A percentile compares a stretch with the other conserved stretches of the same genome.
Evolutionary conservation across 2,113 vertebrate species (phyloP).

Genomic region (Orthonyx spaldingii): DNA sequence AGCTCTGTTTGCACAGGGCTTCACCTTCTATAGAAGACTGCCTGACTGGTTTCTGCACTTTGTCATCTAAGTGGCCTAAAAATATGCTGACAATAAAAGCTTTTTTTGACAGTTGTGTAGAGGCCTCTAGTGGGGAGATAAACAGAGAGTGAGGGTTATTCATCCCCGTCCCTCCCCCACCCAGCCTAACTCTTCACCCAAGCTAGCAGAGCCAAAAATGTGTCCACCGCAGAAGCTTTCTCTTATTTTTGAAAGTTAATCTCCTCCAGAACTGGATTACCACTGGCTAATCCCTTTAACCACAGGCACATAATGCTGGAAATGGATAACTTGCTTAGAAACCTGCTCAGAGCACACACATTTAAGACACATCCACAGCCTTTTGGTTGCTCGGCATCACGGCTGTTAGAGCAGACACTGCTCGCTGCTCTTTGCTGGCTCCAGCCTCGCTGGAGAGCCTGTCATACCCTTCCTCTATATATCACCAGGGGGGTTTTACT

Average conservation of each 20-base stretch:
- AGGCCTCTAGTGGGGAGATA: slow-evolving; percentile 41
- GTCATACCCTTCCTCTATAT: not conserved
- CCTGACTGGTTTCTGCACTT: slow-evolving; percentile 45
- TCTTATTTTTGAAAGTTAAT: slow-evolving; percentile 29
- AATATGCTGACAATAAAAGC: slow-evolving; percentile 58
- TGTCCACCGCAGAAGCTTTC: slow-evolving; percentile 1
- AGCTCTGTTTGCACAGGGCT: not conserved
- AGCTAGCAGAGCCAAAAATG: slow-evolving; percentile 23
- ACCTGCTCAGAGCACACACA: not conserved
- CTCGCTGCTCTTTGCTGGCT: not conserved
- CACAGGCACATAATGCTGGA: slow-evolving; percentile 8
- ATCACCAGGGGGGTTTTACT: not conserved
- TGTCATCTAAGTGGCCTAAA: slow-evolving; percentile 35
- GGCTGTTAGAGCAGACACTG: not conserved
- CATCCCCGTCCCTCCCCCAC: not conserved
- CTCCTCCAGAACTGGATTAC: slow-evolving; percentile 49
- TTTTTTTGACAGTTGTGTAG: slow-evolving; percentile 43
- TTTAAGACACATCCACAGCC: not conserved
- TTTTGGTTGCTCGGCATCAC: not conserved
- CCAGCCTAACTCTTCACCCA: not conserved
- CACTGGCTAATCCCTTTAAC: slow-evolving; percentile 52
- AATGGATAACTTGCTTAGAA: slow-evolving; percentile 30
- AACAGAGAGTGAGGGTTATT: slow-evolving; percentile 7
- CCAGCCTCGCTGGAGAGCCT: not conserved
- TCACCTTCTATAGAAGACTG: not conserved